Evolutionary conservation across 1,140 invertebrate genomes (phyloP).

Genomic region (Drosophila albomicans): DNA sequence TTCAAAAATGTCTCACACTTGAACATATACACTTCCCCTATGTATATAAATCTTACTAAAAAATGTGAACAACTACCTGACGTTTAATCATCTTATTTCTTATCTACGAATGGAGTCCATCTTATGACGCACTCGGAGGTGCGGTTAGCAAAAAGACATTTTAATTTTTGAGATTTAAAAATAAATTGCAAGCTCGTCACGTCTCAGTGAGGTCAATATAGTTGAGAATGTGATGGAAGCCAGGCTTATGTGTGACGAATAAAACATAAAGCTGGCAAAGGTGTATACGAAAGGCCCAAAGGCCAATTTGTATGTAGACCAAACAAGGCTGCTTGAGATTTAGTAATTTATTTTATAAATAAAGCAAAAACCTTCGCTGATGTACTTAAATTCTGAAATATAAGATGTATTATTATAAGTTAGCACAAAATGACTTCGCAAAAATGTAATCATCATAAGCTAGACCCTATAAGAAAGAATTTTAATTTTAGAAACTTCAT

Average conservation of each 20-base stretch:
- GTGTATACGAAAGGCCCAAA: not conserved
- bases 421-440: too few relatives aligned
- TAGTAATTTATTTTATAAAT: not conserved
- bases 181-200: conserved; percentile 45
- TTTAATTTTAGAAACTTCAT: too few relatives aligned
- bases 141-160: conserved; percentile 24
- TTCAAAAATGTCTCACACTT: conserved; percentile 28
- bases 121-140: conserved; percentile 32
- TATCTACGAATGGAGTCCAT: not conserved
- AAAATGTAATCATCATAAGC: too few relatives aligned
- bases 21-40: not conserved
- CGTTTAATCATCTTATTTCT: conserved; percentile 32
- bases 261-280: conserved; percentile 8
- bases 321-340: not conserved
- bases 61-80: not conserved
- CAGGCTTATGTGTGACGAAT: conserved; percentile 17
- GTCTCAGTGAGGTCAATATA: conserved; percentile 47
- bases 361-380: not conserved
- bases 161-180: conserved; percentile 21
- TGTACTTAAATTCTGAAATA: not conserved
- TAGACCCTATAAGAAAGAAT: too few relatives aligned
- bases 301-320: conserved; percentile 9
- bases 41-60: not conserved
- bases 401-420: too few relatives aligned
- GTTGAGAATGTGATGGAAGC: conserved; percentile 26